Evolutionary conservation across 2,888 invertebrate genomes (phyloP).

Genomic region (Carabus problematicus): DNA sequence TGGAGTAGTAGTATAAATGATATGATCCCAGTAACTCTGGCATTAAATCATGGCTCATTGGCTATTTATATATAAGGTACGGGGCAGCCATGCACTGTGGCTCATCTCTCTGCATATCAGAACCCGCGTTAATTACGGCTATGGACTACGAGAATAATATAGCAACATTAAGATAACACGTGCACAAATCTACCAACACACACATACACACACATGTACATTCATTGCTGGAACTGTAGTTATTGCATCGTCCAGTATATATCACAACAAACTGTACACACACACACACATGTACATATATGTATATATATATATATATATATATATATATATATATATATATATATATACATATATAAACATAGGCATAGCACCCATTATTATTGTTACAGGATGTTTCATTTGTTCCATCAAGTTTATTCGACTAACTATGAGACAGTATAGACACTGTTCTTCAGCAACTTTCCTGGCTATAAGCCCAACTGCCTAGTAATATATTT

Average conservation of each 20-base stretch:
- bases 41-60: conserved; percentile 39
- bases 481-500: too few species aligned
- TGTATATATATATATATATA: neutral
- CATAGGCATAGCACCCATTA: too few species aligned
- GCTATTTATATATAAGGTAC: conserved; percentile 39
- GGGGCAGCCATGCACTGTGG: conserved; percentile 20
- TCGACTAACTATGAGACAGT: too few species aligned
- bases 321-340: too few species aligned
- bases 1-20: conserved; percentile 26
- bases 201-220: conserved; percentile 1
- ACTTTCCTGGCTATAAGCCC: too few species aligned
- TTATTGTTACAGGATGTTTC: too few species aligned
- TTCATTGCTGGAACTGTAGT: neutral
- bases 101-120: conserved; percentile 39
- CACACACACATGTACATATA: neutral
- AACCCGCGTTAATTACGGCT: conserved; percentile 36
- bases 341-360: neutral
- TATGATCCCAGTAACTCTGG: conserved; percentile 34
- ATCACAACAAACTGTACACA: neutral
- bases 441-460: too few species aligned
- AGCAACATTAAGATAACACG: conserved; percentile 40
- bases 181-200: conserved; percentile 35
- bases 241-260: neutral
- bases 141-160: conserved; percentile 39
- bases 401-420: too few species aligned